A percentile compares a stretch with the other conserved stretches of the same genome.
phyloP scores from a whole-genome alignment of 2,888 invertebrate species.

The Eupithecia pulchellata region DNA sequence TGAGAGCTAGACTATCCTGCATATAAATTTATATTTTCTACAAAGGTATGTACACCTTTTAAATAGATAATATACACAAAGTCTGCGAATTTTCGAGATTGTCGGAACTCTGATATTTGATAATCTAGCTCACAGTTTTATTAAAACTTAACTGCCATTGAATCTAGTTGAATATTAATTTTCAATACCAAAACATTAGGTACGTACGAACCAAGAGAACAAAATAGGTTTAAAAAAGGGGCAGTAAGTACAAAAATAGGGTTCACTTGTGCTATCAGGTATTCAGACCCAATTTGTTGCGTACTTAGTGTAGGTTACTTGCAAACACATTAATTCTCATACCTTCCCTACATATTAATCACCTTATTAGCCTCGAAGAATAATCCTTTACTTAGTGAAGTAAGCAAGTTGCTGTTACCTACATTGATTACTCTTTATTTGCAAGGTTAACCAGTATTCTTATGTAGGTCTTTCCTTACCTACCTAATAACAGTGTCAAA shows the following conservation, averaged over 20 bases:
- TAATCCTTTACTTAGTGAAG: not conserved
- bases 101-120: not conserved
- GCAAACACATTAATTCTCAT: not conserved
- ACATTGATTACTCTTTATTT: constrained; percentile 18
- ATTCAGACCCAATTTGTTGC: not conserved
- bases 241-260: not conserved
- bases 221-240: not conserved
- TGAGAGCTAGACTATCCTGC: not conserved
- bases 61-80: not conserved
- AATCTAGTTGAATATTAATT: not conserved
- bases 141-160: not conserved
- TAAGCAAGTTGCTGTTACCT: constrained; percentile 8
- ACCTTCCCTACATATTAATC: constrained; percentile 1
- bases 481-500: not conserved
- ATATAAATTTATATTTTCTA: not conserved
- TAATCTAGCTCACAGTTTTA: not conserved
- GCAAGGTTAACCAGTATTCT: constrained; percentile 32
- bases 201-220: not conserved
- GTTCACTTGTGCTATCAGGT: not conserved
- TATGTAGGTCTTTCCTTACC: not conserved
- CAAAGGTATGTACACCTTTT: not conserved
- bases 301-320: not conserved
- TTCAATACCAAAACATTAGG: not conserved
- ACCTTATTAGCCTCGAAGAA: constrained; percentile 11
- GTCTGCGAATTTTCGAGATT: not conserved